phyloP scores from a whole-genome alignment of 2,113 vertebrate species.

The Peromyscus leucopus region DNA sequence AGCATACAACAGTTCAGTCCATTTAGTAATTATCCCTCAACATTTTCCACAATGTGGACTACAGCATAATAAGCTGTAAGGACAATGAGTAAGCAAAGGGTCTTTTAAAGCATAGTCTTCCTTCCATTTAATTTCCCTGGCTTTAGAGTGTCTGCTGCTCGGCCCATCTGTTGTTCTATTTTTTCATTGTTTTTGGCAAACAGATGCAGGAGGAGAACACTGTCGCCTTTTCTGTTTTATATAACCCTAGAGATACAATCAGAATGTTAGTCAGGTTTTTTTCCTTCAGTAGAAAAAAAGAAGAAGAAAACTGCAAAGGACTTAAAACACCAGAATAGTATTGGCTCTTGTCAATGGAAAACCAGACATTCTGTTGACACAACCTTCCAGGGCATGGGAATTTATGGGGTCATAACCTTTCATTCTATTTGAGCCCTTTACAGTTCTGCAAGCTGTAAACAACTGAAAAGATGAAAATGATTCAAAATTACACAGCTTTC shows the following conservation, averaged over 20 bases:
- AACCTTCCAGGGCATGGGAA: not conserved
- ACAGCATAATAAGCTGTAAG: slow-evolving; percentile 11
- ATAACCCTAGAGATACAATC: slow-evolving; percentile 63
- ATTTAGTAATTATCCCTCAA: slow-evolving; percentile 47
- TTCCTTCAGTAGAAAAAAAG: slow-evolving; percentile 37
- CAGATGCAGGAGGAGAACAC: slow-evolving; percentile 61
- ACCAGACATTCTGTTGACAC: not conserved
- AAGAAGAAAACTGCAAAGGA: slow-evolving; percentile 13
- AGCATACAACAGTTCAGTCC: not conserved
- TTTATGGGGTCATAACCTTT: not conserved
- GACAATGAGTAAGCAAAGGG: slow-evolving; percentile 61
- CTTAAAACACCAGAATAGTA: slow-evolving; percentile 5
- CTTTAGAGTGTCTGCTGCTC: slow-evolving; percentile 56
- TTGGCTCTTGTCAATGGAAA: not conserved
- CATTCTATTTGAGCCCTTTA: not conserved
- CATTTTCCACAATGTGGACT: not conserved
- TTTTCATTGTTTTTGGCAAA: slow-evolving; percentile 73
- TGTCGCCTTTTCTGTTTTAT: slow-evolving; percentile 69
- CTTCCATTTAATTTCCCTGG: slow-evolving; percentile 65
- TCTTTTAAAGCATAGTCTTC: slow-evolving; percentile 62
- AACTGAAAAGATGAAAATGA: slow-evolving; percentile 6
- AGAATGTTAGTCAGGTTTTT: slow-evolving; percentile 50
- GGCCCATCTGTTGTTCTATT: slow-evolving; percentile 76
- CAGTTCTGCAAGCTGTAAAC: not conserved
- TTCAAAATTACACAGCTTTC: not conserved